Conservation (phyloP, 2,888 invertebrate genomes). For the Drosophila monieri region DNA sequence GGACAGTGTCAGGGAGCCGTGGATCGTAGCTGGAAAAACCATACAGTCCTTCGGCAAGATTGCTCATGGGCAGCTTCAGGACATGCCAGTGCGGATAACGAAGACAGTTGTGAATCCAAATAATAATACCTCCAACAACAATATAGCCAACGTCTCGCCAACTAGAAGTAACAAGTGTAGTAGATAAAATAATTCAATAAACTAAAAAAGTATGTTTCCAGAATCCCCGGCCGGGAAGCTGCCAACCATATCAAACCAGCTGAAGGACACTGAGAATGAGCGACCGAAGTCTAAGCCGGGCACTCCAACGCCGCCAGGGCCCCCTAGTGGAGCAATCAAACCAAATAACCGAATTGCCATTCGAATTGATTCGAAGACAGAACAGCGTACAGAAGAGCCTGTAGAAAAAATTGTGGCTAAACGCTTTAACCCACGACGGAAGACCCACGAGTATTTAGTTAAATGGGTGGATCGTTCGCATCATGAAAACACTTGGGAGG, state of each 20-base stretch:
- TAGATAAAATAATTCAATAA: conserved; percentile 10
- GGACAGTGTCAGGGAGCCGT: conserved; percentile 89
- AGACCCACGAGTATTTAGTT: conserved; percentile 92
- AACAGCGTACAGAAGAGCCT: conserved; percentile 86
- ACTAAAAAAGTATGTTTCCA: conserved; percentile 1
- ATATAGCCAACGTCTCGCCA: conserved; percentile 60
- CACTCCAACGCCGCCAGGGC: conserved; percentile 52
- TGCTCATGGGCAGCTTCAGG: conserved; percentile 83
- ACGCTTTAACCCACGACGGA: conserved; percentile 90
- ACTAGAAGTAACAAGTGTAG: conserved; percentile 69
- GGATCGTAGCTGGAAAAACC: conserved; percentile 92
- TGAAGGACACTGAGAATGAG: conserved; percentile 74
- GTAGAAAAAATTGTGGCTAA: conserved; percentile 94
- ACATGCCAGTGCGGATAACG: conserved; percentile 84
- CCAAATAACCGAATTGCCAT: conserved; percentile 81
- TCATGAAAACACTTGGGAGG: conserved; percentile 94
- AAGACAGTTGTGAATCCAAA: conserved; percentile 83
- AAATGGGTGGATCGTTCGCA: conserved; percentile 93
- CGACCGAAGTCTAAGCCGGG: conserved; percentile 63
- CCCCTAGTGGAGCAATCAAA: conserved; percentile 38
- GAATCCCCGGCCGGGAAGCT: conserved; percentile 66
- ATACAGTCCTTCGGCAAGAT: conserved; percentile 90
- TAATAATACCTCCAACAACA: conserved; percentile 58
- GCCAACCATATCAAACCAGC: conserved; percentile 59
- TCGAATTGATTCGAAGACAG: conserved; percentile 62